Conservation (phyloP, 2,888 invertebrate species). For the Folsomia candida region DNA sequence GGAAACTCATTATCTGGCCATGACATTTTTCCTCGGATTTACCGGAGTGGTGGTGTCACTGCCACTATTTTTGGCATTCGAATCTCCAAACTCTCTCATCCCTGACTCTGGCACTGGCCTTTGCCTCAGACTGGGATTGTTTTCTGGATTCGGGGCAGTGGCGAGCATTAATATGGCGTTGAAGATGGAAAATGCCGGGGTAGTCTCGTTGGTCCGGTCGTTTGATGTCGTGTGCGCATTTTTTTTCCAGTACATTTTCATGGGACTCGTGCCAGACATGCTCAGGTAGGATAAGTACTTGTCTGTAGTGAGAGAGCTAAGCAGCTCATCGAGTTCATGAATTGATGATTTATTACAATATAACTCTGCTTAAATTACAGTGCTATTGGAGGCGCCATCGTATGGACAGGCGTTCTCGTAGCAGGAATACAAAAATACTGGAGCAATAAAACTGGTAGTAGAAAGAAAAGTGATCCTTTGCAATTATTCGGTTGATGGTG, state of each 20-base stretch:
- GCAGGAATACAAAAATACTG: not conserved
- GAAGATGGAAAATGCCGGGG: constrained; percentile 40
- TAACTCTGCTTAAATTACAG: not conserved
- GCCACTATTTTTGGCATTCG: not conserved
- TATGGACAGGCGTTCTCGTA: not conserved
- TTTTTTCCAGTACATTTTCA: constrained; percentile 44
- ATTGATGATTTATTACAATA: too few relatives aligned
- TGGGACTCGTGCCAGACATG: constrained; percentile 38
- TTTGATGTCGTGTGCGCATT: constrained; percentile 40
- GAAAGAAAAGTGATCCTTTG: too few relatives aligned
- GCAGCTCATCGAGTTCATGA: not conserved
- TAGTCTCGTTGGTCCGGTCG: constrained; percentile 33
- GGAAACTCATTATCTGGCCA: constrained; percentile 18
- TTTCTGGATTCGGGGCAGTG: not conserved
- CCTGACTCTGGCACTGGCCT: not conserved
- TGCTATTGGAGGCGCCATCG: not conserved
- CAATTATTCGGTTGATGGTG: too few relatives aligned
- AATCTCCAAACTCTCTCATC: not conserved
- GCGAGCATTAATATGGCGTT: constrained; percentile 34
- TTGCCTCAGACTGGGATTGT: not conserved
- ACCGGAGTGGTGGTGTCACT: constrained; percentile 13
- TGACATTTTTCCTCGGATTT: constrained; percentile 19
- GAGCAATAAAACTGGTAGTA: too few relatives aligned
- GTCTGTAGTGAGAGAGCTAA: not conserved
- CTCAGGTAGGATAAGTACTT: constrained; percentile 29